Evolutionary conservation across 2,888 invertebrate genomes (phyloP), one percentile per base, ranked within the genome.

Genomic region (Merodon equestris): DNA sequence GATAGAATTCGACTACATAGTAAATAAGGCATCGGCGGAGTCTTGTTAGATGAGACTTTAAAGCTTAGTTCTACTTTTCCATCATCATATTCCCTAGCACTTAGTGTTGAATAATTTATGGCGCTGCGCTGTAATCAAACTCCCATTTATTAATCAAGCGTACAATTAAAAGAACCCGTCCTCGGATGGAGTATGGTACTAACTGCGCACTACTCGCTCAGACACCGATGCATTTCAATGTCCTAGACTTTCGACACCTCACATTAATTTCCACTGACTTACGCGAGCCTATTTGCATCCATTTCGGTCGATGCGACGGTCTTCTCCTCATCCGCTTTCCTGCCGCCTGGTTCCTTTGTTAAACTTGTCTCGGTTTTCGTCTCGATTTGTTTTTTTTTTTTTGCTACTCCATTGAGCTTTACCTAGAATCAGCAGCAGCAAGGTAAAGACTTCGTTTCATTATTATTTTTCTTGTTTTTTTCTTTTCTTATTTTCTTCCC

Each of bases 181-280:
- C n/a, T n/a, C n/a, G n/a, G n/a, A 27, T 27, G 2, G 7, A 27
- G 27, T 27, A 7, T 27, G 7, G 27, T 27, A 7, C 27, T 7
- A 4, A 27, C 27, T 27, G 27, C 27, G 27, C 27, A 27, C 27
- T 7, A 27, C 27, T 27, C 7, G 7, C n/a, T n/a, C n/a, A n/a
- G n/a, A n/a, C n/a, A 19, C 38, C 48, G 56, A 66, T 66, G 38
- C 12, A 56, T 66, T 66, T 38, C 27, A 47, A 40, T 19, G 66
- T 47, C 66, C 56, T 57, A 67, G 67, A 42, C 57, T 67, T 67
- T 50, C 48, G 67, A 67, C 67, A 47, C 42, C 15, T 67, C 57
- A n/a, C 67, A 67, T 67, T 67, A 50, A 57, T 67, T 67, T 57
- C 17, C 50, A 13, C 17, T 44, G 42, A 44, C 4, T 50, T 48